Base-by-base conservation (phyloP, 1,140 invertebrate genomes). In the Homalodisca vitripennis region DNA sequence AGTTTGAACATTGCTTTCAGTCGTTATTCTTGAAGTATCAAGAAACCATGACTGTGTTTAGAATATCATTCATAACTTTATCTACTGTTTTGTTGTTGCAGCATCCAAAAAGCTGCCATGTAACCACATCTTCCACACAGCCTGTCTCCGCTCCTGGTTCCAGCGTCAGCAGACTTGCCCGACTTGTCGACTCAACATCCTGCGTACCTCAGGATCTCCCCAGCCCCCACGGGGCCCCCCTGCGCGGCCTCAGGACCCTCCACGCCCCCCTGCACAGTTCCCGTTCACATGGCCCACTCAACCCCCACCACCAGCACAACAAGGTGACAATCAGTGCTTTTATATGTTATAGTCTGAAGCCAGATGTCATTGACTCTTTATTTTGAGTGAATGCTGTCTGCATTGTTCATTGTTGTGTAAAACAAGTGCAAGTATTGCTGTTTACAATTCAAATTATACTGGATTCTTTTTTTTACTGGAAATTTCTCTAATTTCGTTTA, bases 141-240 rank as follows among this genome's bases (percentile, higher is more conserved):
- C 92, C 31, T 99, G 98, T 81, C 83, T 99, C n/a, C 87, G 98
- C 10, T 96, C 96, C 2, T 99, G 98, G 98, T 99, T 99, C 82
- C 98, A 99, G 83, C 86, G 98, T 13, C 98, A 99, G 80, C 98
- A 99, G 83, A 99, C 98, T 0, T 99, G 98, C 81, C 98, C 98
- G 3, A 99, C 98, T 0, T 99, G 98, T 81, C 87, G 98, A 22
- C 86, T 98, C 55, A 98, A 99, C 82, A 96, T 99, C 75, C 81
- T 99, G 70, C 86, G 92, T 64, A 86, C 87, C 22, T 84, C 89
- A 1, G 81, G n/a, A 22, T 34, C 47, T 20, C 46, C 30, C 29
- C 12, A 70, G 73, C 74, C 53, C 79, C 77, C 75, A 78, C 74
- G 27, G 77, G 74, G 71, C 78, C 75, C 75, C 75, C 76, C 69